phyloP scores from a whole-genome alignment of 2,888 invertebrate species.

The Homarus gammarus region DNA sequence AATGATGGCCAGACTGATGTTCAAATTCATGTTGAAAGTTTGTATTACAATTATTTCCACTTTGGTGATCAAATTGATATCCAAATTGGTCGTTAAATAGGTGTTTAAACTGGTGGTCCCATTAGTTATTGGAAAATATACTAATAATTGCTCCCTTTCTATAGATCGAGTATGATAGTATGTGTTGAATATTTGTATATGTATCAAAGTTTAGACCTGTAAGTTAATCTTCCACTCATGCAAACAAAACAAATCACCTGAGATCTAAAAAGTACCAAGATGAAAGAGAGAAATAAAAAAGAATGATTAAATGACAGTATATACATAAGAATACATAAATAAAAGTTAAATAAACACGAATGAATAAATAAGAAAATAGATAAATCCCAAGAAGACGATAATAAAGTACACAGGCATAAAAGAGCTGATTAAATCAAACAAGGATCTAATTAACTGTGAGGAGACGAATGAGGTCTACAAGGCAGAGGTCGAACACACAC shows the following conservation, averaged over 20 bases:
- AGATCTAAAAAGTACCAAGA: not conserved
- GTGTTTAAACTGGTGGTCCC: not conserved
- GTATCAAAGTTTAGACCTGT: no score
- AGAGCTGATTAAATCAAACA: conserved; percentile 57
- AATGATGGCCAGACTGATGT: not conserved
- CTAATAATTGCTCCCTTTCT: no score
- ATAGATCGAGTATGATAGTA: no score
- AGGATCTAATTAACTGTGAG: conserved; percentile 50
- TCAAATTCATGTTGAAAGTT: no score
- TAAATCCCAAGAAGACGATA: not conserved
- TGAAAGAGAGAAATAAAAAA: not conserved
- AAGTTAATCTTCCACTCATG: not conserved
- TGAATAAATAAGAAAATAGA: conserved; percentile 36
- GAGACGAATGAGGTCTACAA: conserved; percentile 43
- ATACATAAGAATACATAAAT: not conserved
- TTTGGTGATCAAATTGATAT: not conserved
- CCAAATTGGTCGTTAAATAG: not conserved
- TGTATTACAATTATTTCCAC: no score
- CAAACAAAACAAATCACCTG: not conserved
- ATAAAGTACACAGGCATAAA: conserved; percentile 33
- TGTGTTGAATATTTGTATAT: no score
- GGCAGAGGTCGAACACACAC: conserved; percentile 17
- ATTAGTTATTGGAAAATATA: not conserved
- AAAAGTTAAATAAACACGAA: conserved; percentile 22
- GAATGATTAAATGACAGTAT: not conserved